Evolutionary conservation across 2,797 vertebrate genomes (phyloP).

Genomic region (Tokudaia tokunoshimensis): DNA sequence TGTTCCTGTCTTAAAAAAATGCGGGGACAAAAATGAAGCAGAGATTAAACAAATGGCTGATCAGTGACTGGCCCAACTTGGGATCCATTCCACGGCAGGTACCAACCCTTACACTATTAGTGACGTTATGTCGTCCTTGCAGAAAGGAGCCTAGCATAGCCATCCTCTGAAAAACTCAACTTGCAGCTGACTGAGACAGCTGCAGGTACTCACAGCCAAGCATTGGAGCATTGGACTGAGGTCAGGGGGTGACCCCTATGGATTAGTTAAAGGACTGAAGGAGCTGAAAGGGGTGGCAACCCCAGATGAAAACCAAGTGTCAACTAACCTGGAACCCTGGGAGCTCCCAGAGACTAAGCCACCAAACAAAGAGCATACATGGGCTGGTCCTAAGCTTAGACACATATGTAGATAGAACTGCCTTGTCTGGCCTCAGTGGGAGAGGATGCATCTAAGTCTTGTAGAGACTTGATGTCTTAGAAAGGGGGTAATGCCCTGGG

Average conservation of each 20-base stretch:
- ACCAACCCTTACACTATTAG: not conserved
- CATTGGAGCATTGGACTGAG: not conserved
- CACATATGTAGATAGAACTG: not conserved
- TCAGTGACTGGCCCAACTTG: not conserved
- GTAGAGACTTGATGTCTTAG: not conserved
- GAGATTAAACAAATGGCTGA: not conserved
- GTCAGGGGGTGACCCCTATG: not conserved
- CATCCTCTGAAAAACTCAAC: not conserved
- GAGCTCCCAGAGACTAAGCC: not conserved
- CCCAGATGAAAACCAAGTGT: not conserved
- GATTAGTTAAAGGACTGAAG: not conserved
- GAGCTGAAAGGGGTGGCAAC: not conserved
- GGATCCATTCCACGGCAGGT: not conserved
- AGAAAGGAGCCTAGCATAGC: not conserved
- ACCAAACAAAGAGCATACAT: not conserved
- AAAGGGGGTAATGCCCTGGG: not conserved
- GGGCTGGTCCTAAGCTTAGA: not conserved
- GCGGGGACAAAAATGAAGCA: not conserved
- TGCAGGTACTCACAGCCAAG: not conserved
- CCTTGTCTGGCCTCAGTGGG: not conserved
- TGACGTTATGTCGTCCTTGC: not conserved
- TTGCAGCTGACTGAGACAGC: not conserved
- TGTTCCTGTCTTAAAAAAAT: not conserved
- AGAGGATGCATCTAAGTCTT: not conserved
- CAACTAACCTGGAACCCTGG: not conserved